Evolutionary conservation across 2,113 vertebrate species (phyloP).

Genomic region (Sakesphorus luctuosus): DNA sequence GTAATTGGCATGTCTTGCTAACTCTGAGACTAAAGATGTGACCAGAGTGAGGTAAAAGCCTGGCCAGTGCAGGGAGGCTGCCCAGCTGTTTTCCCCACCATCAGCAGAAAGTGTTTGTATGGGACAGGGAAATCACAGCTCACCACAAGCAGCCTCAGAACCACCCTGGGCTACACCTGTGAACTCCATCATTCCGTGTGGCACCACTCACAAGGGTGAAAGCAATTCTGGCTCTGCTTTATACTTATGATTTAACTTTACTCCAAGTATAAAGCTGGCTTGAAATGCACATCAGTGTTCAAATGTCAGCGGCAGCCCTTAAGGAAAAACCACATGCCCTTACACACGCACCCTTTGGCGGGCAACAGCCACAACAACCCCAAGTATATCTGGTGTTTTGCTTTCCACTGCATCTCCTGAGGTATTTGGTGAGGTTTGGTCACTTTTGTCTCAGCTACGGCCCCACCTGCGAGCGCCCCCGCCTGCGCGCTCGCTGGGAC

Average conservation of each 20-base stretch:
- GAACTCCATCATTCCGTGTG: background rate
- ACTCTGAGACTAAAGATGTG: background rate
- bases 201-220: background rate
- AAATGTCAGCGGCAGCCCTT: background rate
- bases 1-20: background rate
- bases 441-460: background rate
- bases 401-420: background rate
- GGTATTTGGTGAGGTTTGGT: background rate
- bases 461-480: background rate
- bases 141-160: background rate
- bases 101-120: background rate
- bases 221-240: background rate
- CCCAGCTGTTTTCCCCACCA: rapidly evolving
- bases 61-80: background rate
- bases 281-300: background rate
- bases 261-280: background rate
- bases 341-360: background rate
- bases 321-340: background rate
- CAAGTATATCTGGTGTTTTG: background rate
- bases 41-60: background rate
- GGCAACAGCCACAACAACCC: background rate
- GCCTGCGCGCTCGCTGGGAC: background rate
- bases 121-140: background rate
- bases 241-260: background rate
- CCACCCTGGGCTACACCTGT: rapidly evolving